These are phyloP conservation scores for Raja brachyura DNA, from an alignment of 2,113 vertebrate genomes.

Conservation along the genomic window DNA sequence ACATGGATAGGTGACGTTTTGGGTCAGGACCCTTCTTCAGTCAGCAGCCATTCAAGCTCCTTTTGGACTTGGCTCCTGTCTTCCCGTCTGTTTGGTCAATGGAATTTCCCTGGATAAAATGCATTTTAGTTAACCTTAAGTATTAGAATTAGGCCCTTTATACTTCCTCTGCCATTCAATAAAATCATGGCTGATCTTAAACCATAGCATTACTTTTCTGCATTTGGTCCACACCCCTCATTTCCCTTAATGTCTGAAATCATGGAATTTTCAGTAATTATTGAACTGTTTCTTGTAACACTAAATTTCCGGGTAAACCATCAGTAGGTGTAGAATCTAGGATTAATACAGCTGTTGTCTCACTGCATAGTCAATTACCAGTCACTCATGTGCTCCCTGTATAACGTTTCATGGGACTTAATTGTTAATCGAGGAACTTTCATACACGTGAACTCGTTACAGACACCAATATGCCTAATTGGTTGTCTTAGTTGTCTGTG, in stretches of 20 bases:
- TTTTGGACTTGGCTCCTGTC: neutral
- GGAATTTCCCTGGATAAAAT: neutral
- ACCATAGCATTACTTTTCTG: too few species aligned
- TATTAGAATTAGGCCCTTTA: too few species aligned
- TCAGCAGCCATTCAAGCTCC: neutral
- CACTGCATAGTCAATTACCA: neutral
- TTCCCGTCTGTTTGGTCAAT: neutral
- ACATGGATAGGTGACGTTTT: too few species aligned
- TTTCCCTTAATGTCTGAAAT: too few species aligned
- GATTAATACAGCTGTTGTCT: neutral
- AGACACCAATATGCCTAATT: conserved; percentile 8
- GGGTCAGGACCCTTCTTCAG: too few species aligned
- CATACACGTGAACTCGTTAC: too few species aligned
- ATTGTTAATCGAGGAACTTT: neutral
- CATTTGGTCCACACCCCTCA: too few species aligned
- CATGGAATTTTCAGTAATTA: neutral
- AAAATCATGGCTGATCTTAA: too few species aligned
- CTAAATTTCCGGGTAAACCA: neutral
- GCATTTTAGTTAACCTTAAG: neutral
- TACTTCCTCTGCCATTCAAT: too few species aligned
- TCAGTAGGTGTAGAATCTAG: neutral
- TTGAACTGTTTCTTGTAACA: neutral
- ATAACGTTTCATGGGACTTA: neutral
- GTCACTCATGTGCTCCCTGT: neutral
- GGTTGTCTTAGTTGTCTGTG: neutral